Conservation (phyloP, 2,888 invertebrate genomes). For the Nephrotoma flavescens region DNA sequence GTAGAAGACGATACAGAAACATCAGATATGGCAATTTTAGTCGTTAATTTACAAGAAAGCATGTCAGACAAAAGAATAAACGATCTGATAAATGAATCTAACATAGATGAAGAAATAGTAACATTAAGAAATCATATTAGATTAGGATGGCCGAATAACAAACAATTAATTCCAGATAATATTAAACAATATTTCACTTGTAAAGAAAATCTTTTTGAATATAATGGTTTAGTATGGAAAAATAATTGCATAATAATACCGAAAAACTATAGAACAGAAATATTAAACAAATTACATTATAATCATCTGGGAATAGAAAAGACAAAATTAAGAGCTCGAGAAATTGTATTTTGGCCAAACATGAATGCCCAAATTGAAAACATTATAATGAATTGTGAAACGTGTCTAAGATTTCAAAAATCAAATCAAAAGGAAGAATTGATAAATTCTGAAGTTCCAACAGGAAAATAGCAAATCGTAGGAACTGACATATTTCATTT, state of each 20-base stretch:
- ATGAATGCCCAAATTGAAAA: not conserved
- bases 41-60: constrained; percentile 6
- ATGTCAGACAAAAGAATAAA: not conserved
- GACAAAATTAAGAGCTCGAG: not conserved
- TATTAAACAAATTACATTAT: not conserved
- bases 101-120: not conserved
- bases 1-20: too few species aligned
- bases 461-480: constrained; percentile 4
- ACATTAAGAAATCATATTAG: not conserved
- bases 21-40: too few species aligned
- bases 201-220: constrained; percentile 8
- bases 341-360: not conserved
- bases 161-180: constrained; percentile 7
- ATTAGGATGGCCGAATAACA: constrained; percentile 11
- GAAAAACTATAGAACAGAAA: not conserved
- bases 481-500: constrained; percentile 7
- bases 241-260: not conserved
- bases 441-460: not conserved
- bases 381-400: not conserved
- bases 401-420: not conserved
- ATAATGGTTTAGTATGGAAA: constrained; percentile 10
- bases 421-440: not conserved
- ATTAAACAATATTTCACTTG: constrained; percentile 5
- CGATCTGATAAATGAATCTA: not conserved
- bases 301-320: not conserved